Conservation (phyloP, 64 coral and sea anemone species). For the Pachyseris speciosa region DNA sequence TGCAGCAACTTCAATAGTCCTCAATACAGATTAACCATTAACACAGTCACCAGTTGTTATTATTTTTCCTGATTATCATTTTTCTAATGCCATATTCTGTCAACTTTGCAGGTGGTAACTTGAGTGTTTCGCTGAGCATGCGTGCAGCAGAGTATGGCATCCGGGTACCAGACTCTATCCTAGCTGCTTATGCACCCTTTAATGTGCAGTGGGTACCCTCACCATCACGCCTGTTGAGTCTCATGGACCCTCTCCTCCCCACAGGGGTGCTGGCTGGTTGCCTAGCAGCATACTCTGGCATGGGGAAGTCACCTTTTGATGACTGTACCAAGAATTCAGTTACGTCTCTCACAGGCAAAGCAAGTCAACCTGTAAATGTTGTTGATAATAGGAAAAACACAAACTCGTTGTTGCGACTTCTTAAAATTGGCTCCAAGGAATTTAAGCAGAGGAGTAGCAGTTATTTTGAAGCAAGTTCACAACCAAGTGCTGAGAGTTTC, state of each 20-base stretch:
- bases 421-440: neutral
- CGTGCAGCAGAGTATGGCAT: slow-evolving; percentile 96
- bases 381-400: slow-evolving; percentile 55
- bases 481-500: slow-evolving; percentile 62
- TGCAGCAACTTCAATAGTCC: no score
- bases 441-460: neutral
- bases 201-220: slow-evolving; percentile 93
- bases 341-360: slow-evolving; percentile 56
- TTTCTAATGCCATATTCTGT: neutral
- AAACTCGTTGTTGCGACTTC: slow-evolving; percentile 41
- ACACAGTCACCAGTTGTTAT: no score
- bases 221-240: slow-evolving; percentile 77
- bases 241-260: slow-evolving; percentile 88
- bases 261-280: slow-evolving; percentile 81
- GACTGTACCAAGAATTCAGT: slow-evolving; percentile 79
- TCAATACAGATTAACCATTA: no score
- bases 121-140: slow-evolving; percentile 86
- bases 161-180: slow-evolving; percentile 77
- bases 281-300: slow-evolving; percentile 84
- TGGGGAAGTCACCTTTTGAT: slow-evolving; percentile 94
- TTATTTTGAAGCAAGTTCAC: neutral
- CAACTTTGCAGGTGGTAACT: slow-evolving; percentile 76
- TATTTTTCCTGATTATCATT: neutral
- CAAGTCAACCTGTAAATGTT: slow-evolving; percentile 25
- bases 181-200: slow-evolving; percentile 84